These are phyloP conservation scores for Willisornis vidua DNA, from an alignment of 2,113 vertebrate genomes.

Conservation along the genomic window DNA sequence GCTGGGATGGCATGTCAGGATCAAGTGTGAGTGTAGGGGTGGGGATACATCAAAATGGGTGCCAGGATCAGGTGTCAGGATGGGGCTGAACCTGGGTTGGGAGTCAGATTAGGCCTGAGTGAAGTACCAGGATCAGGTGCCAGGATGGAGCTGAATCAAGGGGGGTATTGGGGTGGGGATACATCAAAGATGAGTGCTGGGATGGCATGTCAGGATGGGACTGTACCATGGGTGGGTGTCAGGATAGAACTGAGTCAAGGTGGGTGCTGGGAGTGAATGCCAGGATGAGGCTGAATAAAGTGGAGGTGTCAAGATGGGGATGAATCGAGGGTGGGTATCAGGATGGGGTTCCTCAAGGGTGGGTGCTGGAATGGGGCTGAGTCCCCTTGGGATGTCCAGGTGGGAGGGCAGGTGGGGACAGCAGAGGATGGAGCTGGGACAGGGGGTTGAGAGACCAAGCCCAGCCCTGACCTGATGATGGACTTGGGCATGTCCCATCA, in stretches of 20 bases:
- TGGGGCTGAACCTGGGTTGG: no score
- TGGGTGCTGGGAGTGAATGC: no score
- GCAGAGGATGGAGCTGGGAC: neutral
- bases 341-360: no score
- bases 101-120: no score
- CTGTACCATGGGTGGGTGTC: no score
- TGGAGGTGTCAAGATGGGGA: no score
- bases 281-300: no score
- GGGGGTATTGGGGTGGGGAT: no score
- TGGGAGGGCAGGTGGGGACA: fast-evolving
- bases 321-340: no score
- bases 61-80: neutral
- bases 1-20: neutral
- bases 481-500: fast-evolving
- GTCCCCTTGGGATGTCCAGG: neutral
- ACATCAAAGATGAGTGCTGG: no score
- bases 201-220: no score
- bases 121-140: neutral
- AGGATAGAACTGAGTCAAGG: no score
- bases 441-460: neutral
- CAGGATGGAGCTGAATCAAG: constrained; percentile 74
- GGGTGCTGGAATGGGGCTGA: neutral
- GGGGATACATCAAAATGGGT: neutral
- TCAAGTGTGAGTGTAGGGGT: neutral
- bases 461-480: neutral